Base-by-base conservation (phyloP, 2,888 invertebrate species). In the Microdon myrmicae region DNA sequence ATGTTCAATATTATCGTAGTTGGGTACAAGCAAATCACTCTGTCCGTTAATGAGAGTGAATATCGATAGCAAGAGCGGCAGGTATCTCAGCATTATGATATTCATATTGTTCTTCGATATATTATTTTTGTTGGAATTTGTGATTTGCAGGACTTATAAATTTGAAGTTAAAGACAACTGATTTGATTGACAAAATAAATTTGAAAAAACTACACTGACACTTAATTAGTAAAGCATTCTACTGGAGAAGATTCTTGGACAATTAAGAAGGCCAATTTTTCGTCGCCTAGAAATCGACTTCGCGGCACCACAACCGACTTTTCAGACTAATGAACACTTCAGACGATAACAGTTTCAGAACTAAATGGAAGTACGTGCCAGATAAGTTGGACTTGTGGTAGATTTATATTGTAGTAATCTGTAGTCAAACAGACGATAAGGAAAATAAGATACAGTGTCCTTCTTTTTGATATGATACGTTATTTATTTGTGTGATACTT, bases 11-110 rank as follows among this genome's bases (percentile, higher is more conserved):
- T 74, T 70, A 68, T 79, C 79, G 71, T 78, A 79, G 68, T 77
- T 76, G 71, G 78, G 78, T 70, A 74, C 72, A 72, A 78, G 71
- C 58, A 73, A 71, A 53, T 78, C 76, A 23, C 39, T 43, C 28
- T 64, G 45, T 8, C 22, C 44, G n/a, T 38, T 34, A 1, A 28
- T 12, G n/a, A 16, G 5, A 4, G 28, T 6, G 5, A 53, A 6
- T 13, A 47, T 6, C 5, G 31, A 7, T 12, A 31, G 23, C 5
- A 48, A 16, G n/a, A 47, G 14, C 16, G 17, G 16, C 6, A 51
- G 25, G 2, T 37, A 8, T 8, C 39, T 34, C 12, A 34, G 20
- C n/a, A n/a, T n/a, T n/a, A n/a, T n/a, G n/a, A n/a, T n/a, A n/a
- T n/a, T n/a, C n/a, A n/a, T n/a, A n/a, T 45, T 12, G 22, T 39